These are phyloP conservation scores for Gallinago undulata DNA, from an alignment of 2,113 vertebrate genomes.

Conservation along the genomic window DNA sequence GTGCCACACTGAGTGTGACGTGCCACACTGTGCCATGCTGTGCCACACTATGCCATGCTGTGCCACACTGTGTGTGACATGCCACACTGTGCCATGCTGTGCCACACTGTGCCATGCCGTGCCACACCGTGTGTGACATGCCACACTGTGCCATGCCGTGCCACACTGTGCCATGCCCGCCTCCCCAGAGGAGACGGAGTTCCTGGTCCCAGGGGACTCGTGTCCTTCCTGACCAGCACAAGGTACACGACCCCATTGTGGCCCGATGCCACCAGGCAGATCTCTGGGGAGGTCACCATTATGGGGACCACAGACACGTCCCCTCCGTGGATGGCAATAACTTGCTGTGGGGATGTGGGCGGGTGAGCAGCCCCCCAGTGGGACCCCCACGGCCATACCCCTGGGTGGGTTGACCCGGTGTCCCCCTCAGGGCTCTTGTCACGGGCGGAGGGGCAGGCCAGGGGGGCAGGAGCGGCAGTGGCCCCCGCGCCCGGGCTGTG, in stretches of 20 bases:
- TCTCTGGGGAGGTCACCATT: background rate
- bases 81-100: too few species aligned
- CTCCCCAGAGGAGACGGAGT: background rate
- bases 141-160: too few species aligned
- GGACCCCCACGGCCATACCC: rapidly evolving
- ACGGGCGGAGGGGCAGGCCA: background rate
- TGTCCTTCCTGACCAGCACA: background rate
- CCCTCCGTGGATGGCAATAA: rapidly evolving
- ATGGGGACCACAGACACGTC: background rate
- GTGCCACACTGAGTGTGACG: too few species aligned
- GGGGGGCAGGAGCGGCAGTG: background rate
- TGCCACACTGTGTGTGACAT: too few species aligned
- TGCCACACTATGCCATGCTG: too few species aligned
- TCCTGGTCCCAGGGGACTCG: background rate
- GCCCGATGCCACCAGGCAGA: background rate
- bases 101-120: too few species aligned
- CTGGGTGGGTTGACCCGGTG: background rate
- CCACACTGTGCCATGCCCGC: background rate
- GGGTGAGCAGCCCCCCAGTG: background rate
- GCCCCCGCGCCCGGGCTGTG: background rate
- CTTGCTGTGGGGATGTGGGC: rapidly evolving
- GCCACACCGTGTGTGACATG: too few species aligned
- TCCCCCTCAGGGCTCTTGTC: background rate
- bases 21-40: too few species aligned
- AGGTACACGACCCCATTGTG: background rate